Base-by-base conservation (phyloP, 2,797 vertebrate genomes). In the Chlorospingus semifuscus region DNA sequence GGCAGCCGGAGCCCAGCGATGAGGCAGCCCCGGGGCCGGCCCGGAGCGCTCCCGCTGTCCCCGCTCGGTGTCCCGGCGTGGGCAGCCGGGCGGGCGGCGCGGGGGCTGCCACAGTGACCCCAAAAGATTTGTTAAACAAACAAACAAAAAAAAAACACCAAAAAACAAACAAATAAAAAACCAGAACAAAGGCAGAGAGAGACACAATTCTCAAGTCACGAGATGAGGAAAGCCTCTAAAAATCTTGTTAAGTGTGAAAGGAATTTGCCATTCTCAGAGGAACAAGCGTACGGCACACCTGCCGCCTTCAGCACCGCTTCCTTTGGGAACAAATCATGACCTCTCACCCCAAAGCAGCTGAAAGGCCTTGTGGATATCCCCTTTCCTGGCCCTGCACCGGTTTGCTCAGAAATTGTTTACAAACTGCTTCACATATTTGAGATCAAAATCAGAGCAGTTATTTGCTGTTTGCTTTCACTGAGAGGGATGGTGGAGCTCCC, bases 1-100 rank as follows among this genome's bases (percentile, higher is more conserved):
- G 96, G 92, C 96, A 87, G 87, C 81, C 44, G 95, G 65, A 90
- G 85, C 21, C 57, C 83, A 26, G 63, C 2, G 3, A 69, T 81
- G 69, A 26, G 61, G 2, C 37, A 2, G n/a, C 36, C 21, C 30
- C 41, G 12, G 29, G 53, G 5, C 22, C n/a, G 22, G 53, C n/a
- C n/a, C 53, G 53, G n/a, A 12, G 11, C 12, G 17, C 1, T 44
- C 29, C 50, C n/a, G 46, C 23, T 2, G 14, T 4, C 9, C 78
- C 29, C 4, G 15, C 34, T 13, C 49, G 20, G 56, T 1, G 47
- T 6, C 24, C 47, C 26, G 37, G 32, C 24, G 14, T 2, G 39
- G 39, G 30, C 68, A n/a, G 68, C 30, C 7, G 8, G 34, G 34
- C 29, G 23, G 7, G 22, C 32, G 39, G 6, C 9, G 37, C 66